Percentiles rank a stretch among this genome's conserved stretches.
Conservation (phyloP, 1,140 invertebrate genomes). For the Gryon sp. region DNA sequence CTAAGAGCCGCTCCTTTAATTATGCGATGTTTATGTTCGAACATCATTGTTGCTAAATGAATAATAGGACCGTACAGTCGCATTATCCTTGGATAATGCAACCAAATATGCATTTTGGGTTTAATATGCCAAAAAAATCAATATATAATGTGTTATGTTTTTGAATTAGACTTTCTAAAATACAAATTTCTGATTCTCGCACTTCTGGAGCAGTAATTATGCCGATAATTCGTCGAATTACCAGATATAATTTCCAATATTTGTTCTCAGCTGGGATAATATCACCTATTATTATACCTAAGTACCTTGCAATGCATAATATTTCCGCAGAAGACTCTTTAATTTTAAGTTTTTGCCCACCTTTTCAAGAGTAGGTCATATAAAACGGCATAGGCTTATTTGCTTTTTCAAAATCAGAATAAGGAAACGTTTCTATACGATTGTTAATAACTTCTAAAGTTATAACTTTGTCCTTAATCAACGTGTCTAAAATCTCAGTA, state of each 20-base stretch:
- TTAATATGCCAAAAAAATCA: constrained; percentile 10
- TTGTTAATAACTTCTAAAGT: neutral
- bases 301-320: neutral
- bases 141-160: constrained; percentile 32
- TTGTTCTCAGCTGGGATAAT: neutral
- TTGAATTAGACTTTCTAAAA: constrained; percentile 1
- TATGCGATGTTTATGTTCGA: constrained; percentile 23
- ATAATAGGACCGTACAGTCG: constrained; percentile 24
- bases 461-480: neutral
- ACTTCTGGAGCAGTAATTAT: constrained; percentile 10
- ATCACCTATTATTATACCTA: neutral
- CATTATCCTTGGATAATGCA: constrained; percentile 15
- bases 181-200: neutral
- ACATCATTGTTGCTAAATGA: constrained; percentile 13
- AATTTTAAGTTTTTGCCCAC: neutral
- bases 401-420: neutral
- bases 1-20: constrained; percentile 13
- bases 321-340: neutral
- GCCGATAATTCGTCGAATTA: constrained; percentile 1
- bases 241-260: constrained; percentile 5
- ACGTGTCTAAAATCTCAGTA: neutral
- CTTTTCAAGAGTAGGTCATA: neutral
- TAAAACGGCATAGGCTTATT: neutral
- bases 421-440: neutral
- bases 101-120: constrained; percentile 35